phyloP scores from a whole-genome alignment of 2,797 vertebrate genomes.

The Lycodopsis pacificus region DNA sequence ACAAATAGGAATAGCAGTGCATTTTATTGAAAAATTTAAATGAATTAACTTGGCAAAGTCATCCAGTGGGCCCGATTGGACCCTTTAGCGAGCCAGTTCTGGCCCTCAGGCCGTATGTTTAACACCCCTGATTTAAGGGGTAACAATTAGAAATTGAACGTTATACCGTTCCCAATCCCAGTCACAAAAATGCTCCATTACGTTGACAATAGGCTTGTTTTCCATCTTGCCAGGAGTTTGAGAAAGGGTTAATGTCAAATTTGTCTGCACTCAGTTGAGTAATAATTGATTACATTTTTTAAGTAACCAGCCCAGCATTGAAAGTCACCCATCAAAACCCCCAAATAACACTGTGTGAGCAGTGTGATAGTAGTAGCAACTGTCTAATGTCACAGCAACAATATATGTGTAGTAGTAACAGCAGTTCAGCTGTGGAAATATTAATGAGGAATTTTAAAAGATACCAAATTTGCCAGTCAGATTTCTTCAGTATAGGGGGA shows the following conservation, averaged over 20 bases:
- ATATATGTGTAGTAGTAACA: neutral
- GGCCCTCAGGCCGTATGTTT: too few species aligned
- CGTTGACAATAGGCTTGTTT: neutral
- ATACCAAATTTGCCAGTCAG: slow-evolving; percentile 17
- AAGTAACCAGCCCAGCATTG: too few species aligned
- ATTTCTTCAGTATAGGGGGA: slow-evolving; percentile 18
- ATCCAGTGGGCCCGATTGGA: too few species aligned
- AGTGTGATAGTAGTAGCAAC: neutral
- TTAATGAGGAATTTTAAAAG: slow-evolving; percentile 6
- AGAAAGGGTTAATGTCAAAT: neutral
- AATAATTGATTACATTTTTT: too few species aligned
- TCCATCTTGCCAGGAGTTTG: neutral
- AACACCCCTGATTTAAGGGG: neutral
- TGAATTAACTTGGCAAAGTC: too few species aligned
- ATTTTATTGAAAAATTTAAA: neutral
- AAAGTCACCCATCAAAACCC: neutral
- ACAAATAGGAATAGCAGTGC: neutral
- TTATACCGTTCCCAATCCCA: neutral
- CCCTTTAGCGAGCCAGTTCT: too few species aligned
- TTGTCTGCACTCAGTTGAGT: neutral
- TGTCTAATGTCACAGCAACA: neutral
- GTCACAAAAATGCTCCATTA: neutral
- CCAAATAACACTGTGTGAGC: neutral
- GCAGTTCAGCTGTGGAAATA: neutral
- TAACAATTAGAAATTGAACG: neutral